These are phyloP conservation scores for Myotis davidii DNA, from an alignment of 2,113 vertebrate species.

Conservation along the genomic window DNA sequence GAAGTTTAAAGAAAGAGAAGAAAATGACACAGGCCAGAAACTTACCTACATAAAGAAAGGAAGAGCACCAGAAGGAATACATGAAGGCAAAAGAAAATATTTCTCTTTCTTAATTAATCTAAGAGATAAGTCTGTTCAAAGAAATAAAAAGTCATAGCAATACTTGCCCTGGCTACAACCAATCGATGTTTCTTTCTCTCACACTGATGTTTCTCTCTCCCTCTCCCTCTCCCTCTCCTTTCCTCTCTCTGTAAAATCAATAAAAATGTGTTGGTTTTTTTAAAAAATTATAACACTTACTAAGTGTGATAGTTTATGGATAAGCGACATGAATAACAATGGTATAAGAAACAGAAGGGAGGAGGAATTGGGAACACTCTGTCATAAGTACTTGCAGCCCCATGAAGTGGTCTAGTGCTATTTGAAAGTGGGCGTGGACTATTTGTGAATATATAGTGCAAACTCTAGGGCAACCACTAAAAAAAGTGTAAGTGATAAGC, in stretches of 20 bases:
- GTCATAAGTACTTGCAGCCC: not conserved
- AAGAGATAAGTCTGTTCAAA: not conserved
- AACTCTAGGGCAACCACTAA: not conserved
- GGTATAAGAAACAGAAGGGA: not conserved
- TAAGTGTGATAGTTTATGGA: not conserved
- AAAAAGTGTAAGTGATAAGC: not conserved
- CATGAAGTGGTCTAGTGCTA: not conserved
- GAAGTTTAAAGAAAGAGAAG: not conserved
- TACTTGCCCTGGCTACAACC: not conserved
- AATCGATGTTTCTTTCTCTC: not conserved
- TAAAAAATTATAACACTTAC: not conserved
- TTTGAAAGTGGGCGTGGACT: not conserved
- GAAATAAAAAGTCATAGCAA: conserved; percentile 29
- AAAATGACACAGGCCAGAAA: conserved; percentile 4
- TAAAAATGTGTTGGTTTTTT: not conserved
- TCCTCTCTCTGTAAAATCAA: not conserved
- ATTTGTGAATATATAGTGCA: not conserved
- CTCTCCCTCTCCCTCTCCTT: not conserved
- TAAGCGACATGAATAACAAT: conserved; percentile 8
- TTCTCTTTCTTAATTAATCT: conserved; percentile 17
- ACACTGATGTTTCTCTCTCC: not conserved
- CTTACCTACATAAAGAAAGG: not conserved
- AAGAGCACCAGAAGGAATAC: not conserved
- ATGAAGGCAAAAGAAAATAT: conserved; percentile 11
- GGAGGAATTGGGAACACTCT: not conserved